Evolutionary conservation across 2,113 vertebrate species (phyloP).

Genomic region (Desmodus rotundus): DNA sequence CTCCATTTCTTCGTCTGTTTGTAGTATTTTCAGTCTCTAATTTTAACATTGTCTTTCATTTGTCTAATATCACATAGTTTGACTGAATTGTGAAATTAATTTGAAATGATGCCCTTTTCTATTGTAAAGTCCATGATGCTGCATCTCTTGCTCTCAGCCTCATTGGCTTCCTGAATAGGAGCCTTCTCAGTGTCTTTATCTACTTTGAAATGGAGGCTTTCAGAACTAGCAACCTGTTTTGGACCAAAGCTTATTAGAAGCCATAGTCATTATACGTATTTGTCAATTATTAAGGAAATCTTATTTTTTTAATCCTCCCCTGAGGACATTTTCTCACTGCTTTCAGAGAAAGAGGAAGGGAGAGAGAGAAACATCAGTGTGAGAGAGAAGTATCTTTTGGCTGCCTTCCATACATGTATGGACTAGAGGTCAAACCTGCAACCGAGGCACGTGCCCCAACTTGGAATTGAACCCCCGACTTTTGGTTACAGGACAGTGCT

Average conservation of each 20-base stretch:
- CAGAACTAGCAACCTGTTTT: background rate
- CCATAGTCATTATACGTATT: background rate
- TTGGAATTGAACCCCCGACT: too few species aligned
- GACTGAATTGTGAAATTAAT: background rate
- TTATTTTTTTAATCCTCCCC: background rate
- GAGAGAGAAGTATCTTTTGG: too few species aligned
- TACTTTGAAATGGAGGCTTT: conserved; percentile 18
- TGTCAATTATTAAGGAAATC: conserved; percentile 1
- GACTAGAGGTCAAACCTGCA: too few species aligned
- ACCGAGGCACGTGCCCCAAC: too few species aligned
- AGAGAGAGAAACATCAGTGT: too few species aligned
- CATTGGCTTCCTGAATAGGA: background rate
- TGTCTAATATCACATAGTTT: background rate
- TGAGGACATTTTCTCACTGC: too few species aligned
- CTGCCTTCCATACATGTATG: too few species aligned
- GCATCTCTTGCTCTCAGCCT: background rate
- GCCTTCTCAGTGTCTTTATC: background rate
- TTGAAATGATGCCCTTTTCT: background rate
- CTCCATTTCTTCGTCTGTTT: background rate
- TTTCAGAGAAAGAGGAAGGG: too few species aligned
- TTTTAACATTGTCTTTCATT: background rate
- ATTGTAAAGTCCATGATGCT: background rate
- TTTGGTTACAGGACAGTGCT: too few species aligned
- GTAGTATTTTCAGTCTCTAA: conserved; percentile 11
- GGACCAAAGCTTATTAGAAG: background rate